Evolutionary conservation across 2,888 invertebrate species (phyloP), one percentile per base, ranked within the genome.

Genomic region (Cremastinae sp.): DNA sequence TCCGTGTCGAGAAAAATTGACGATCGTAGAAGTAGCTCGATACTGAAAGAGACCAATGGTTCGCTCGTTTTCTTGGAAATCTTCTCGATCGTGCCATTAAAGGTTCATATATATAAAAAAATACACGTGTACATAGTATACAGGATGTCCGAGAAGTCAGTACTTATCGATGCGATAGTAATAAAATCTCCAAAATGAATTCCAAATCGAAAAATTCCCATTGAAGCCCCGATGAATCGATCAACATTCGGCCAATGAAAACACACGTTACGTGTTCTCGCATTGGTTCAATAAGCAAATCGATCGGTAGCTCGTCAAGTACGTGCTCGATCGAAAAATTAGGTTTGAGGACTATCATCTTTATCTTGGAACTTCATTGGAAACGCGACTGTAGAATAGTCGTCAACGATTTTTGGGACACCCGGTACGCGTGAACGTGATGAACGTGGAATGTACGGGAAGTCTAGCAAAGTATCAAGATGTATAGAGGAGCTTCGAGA

Each of bases 1-100:
- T 28, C 28, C 28, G 5, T 36, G 41, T 41, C 58, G 69, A 38
- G 58, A 70, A 75, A 65, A 73, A 70, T 70, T 51, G 51, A 65
- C 68, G 68, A 69, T 73, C 64, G n/a, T 43, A 51, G 38, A 69
- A 72, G 64, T 47, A 76, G 68, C 45, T 68, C 38, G 20, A 10
- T 43, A 28, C 9, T 41, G 28, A 64, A 36, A 49, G 38, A 22
- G 64, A 20, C 36, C 20, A 22, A 65, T 45, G 53, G 62, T 58
- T 62, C 66, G 65, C 20, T 54, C 41, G 69, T 76, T 64, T 73
- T 69, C 72, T 76, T 41, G 64, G 76, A 73, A 73, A 69, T 64
- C 53, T 53, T 9, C 41, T 53, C 72, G 62, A 64, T 72, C 72
- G 34, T 28, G 28, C 28, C 28, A 28, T 28, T 5, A 28, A 28